Conservation (phyloP, 2,113 vertebrate genomes). For the Psittacara wagleri region DNA sequence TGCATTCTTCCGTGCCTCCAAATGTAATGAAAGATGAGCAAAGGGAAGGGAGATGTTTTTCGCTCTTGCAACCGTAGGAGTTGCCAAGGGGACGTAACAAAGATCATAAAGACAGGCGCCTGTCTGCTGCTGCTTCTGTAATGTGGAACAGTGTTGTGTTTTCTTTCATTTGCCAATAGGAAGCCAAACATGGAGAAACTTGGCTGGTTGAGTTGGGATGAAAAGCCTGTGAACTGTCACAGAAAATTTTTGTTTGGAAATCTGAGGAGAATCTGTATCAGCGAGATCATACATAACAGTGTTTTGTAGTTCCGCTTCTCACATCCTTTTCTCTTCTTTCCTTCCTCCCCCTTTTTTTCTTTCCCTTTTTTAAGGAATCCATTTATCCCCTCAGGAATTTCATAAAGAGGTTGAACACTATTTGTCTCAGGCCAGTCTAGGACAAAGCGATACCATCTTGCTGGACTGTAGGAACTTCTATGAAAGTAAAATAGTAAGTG, state of each 20-base stretch:
- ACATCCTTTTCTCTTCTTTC: not conserved
- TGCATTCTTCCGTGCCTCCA: not conserved
- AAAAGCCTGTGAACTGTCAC: not conserved
- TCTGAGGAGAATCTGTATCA: not conserved
- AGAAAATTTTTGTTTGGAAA: not conserved
- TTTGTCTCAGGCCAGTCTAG: conserved; percentile 73
- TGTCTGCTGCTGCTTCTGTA: not conserved
- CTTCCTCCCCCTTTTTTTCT: rapidly evolving
- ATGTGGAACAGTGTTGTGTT: not conserved
- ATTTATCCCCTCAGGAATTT: conserved; percentile 90
- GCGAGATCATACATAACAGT: not conserved
- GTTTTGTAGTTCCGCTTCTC: not conserved
- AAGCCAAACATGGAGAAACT: not conserved
- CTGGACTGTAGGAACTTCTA: conserved; percentile 98
- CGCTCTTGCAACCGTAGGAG: not conserved
- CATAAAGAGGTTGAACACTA: conserved; percentile 88
- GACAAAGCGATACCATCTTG: conserved; percentile 82
- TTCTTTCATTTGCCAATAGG: not conserved
- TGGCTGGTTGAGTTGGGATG: not conserved
- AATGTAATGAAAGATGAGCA: not conserved
- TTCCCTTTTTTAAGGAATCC: conserved; percentile 75
- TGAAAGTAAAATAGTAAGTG: conserved; percentile 96
- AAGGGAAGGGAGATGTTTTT: not conserved
- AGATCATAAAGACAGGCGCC: not conserved
- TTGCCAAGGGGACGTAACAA: not conserved